Base-by-base conservation (phyloP, 2,113 vertebrate genomes). In the Egretta garzetta region DNA sequence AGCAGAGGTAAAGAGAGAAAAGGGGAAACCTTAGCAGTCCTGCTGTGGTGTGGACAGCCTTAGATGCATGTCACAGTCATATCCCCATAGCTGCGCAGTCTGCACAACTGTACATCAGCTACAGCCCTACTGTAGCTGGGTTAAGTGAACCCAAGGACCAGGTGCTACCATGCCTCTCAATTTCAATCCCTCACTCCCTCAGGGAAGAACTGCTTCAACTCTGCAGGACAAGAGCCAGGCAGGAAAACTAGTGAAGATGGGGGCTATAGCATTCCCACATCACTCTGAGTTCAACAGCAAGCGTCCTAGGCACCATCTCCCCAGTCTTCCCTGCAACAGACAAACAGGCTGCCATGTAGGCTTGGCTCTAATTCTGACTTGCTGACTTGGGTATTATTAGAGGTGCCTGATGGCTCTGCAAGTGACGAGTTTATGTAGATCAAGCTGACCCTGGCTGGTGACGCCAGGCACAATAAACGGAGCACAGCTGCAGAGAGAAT, bases 51-150 rank as follows among this genome's bases (percentile, higher is more conserved):
- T 52, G 22, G 47, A 26, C 47, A 63, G 32, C 41, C 47, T 47
- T 37, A 24, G 12, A 9, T 67, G 47, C 35, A 22, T 67, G 35
- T 56, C 39, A 66, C 2, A 19, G 7, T 26, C 37, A 32, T 27
- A 56, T 8, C 5, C 17, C 3, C 9, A 5, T 3, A 62, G 13
- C 12, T 56, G 28, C 3, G 1, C 20, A 64, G 17, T 18, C 28
- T 56, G 81, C 66, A 63, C 0, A 4, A 49, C 28, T 71, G 18
- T 45, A 8, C 28, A 27, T 30, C 68, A 71, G 62, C 45, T 41
- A 33, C n/a, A 32, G 37, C 47, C 32, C 50, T 75, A 39, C 53
- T 60, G 33, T 24, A 83, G 12, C 50, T 3, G 3, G n/a, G 16
- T 60, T 27, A 27, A 62, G 63, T 22, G 20, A 80, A 20, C 28